Base-by-base conservation (phyloP, 2,888 invertebrate genomes). In the Epirrhoe tristata region DNA sequence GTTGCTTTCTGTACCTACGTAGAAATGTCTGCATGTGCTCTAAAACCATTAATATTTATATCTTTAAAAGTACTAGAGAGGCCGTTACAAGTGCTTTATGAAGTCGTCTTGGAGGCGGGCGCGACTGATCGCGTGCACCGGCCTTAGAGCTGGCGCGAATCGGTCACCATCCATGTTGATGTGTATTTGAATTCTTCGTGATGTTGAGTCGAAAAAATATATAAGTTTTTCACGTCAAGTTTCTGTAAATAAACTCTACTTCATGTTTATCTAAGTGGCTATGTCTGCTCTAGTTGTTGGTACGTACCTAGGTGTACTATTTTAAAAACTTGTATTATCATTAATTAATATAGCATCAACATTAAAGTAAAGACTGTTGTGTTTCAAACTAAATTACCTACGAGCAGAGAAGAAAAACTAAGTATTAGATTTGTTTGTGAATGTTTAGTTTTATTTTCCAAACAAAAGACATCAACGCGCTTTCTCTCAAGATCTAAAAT, bases 381-480 rank as follows among this genome's bases (percentile, higher is more conserved):
- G n/a, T n/a, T n/a, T n/a, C n/a, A n/a, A n/a, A 6, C 10, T 36
- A 1, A 36, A 36, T 14, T 46, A 1, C 0, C 46, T 5, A 1
- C 5, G n/a, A 46, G 6, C 5, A 46, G n/a, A 14, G 0, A 10
- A 14, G 6, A 14, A 16, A 1, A 14, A 48, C 6, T 6, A 46
- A 57, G 12, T 57, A n/a, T 24, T 46, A 31, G n/a, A 12, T 14
- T 24, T 24, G 17, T 5, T 7, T 24, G n/a, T 6, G 8, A 16
- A 43, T 5, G 10, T 31, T 39, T 24, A 12, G 7, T 43, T 56
- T n/a, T n/a, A n/a, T n/a, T 51, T 5, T 55, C 16, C 34, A 50
- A 50, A 58, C 36, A 39, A 58, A 58, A 64, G 58, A 64, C 50
- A 53, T 58, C 1, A 58, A 64, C 58, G 64, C 64, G 58, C 50